Evolutionary conservation across 2,888 invertebrate genomes (phyloP), one percentile per base, ranked within the genome.

Genomic region (Sturmia bella): DNA sequence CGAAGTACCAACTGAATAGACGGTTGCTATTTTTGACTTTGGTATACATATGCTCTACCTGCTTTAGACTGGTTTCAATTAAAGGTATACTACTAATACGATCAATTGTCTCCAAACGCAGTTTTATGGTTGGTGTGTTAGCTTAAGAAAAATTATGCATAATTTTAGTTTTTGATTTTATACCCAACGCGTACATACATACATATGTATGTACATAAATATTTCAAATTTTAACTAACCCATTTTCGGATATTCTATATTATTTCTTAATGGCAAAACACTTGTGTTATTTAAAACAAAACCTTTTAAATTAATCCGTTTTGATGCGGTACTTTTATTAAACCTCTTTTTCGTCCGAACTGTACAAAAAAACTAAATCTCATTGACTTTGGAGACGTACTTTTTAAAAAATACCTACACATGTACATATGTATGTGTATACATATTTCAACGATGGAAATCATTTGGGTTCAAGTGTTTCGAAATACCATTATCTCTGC

Each of bases 51-150:
- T 93, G 93, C 87, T 94, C 95, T 0, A 95, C 96, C 77, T 95
- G 94, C 69, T 92, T 93, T 86, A 95, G 93, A 52, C 96, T 93
- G 43, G 94, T 93, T 88, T 95, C 96, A n/a, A 97, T 94, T 73
- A 97, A 93, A 0, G 97, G 97, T 59, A 97, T 93, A 84, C 94
- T 94, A 12, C 94, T 93, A 54, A 97, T 94, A 84, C 96, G 92
- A 57, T 94, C 93, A 13, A 97, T 93, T 73, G 95, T 94, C 90
- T 96, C 94, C 90, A 96, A 90, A 84, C 92, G 93, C 68, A 90
- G 77, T 81, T 87, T 90, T 85, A 85, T 86, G 80, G 85, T 86
- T 54, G 87, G 87, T 84, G 87, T 85, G 77, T 85, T 86, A 64
- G 88, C 87, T 87, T 77, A 32, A 45, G 21, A 52, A 15, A 21